Conservation (phyloP, 2,113 vertebrate species). For the Lasiurus cinereus region DNA sequence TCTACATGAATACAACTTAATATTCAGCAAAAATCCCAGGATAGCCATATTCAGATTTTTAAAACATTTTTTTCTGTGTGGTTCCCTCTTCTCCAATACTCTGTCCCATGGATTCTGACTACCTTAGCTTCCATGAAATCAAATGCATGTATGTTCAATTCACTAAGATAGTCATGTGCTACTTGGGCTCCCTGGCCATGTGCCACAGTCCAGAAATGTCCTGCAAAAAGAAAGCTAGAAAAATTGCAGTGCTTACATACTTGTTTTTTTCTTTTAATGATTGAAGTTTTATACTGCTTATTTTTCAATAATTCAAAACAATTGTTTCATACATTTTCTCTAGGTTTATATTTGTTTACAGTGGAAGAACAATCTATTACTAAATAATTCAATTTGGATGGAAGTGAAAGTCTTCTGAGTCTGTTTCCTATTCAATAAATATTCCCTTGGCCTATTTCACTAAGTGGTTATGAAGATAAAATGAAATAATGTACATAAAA, state of each 20-base stretch:
- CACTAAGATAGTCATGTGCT: background rate
- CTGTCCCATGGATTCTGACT: background rate
- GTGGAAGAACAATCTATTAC: constrained; percentile 10
- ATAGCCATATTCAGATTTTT: background rate
- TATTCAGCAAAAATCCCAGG: background rate
- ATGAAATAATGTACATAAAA: background rate
- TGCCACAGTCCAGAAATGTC: background rate
- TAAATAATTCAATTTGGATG: constrained; percentile 14
- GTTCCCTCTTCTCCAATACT: background rate
- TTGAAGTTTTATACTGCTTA: background rate
- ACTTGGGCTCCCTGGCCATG: background rate
- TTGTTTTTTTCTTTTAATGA: background rate
- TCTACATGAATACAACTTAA: background rate
- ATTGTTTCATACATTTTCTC: background rate
- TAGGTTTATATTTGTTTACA: background rate
- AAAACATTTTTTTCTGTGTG: background rate
- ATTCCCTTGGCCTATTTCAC: background rate
- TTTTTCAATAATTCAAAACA: background rate
- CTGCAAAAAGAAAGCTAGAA: background rate
- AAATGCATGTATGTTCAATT: background rate
- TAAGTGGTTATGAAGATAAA: constrained; percentile 17
- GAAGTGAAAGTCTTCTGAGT: background rate
- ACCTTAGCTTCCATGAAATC: background rate
- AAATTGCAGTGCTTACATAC: background rate
- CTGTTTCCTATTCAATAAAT: constrained; percentile 2